Conservation (phyloP, 2,888 invertebrate species). For the Bombylius discolor region DNA sequence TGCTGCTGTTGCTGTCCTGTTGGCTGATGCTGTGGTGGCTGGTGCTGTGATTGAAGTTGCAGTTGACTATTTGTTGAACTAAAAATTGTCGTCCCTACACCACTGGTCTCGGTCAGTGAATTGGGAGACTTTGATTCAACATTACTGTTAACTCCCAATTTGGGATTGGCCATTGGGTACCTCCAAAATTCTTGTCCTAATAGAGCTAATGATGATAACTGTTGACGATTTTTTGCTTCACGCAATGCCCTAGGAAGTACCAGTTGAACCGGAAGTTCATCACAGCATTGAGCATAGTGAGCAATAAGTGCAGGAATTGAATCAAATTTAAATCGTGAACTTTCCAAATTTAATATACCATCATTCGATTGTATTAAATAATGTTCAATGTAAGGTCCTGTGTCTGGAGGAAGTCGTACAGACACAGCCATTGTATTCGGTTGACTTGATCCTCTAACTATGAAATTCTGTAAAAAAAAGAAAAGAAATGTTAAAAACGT, state of each 20-base stretch:
- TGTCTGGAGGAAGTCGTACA: slow-evolving; percentile 73
- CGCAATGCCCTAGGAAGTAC: slow-evolving; percentile 72
- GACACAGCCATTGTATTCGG: slow-evolving; percentile 90
- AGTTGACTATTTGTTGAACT: slow-evolving; percentile 20
- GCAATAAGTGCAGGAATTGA: slow-evolving; percentile 86
- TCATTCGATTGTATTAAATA: slow-evolving; percentile 81
- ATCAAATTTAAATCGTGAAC: slow-evolving; percentile 84
- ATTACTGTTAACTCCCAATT: slow-evolving; percentile 29
- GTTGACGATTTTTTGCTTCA: slow-evolving; percentile 79
- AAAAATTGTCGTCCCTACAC: slow-evolving; percentile 35
- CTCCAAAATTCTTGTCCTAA: slow-evolving; percentile 81
- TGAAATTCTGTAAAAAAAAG: slow-evolving; percentile 62
- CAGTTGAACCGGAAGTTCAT: slow-evolving; percentile 85
- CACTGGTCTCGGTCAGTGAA: slow-evolving; percentile 36
- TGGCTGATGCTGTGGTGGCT: slow-evolving; percentile 18
- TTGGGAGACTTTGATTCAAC: slow-evolving; percentile 33
- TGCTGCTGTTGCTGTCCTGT: slow-evolving; percentile 29
- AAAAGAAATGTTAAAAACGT: neutral
- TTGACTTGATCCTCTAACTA: slow-evolving; percentile 89
- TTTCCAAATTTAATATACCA: slow-evolving; percentile 76
- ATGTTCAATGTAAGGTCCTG: slow-evolving; percentile 88
- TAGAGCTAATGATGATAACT: slow-evolving; percentile 77
- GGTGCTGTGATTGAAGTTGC: slow-evolving; percentile 17
- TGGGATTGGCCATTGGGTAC: slow-evolving; percentile 64
- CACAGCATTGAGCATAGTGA: slow-evolving; percentile 88